These are phyloP conservation scores for Trichopria drosophilae DNA, from an alignment of 2,888 invertebrate species.

Conservation along the genomic window DNA sequence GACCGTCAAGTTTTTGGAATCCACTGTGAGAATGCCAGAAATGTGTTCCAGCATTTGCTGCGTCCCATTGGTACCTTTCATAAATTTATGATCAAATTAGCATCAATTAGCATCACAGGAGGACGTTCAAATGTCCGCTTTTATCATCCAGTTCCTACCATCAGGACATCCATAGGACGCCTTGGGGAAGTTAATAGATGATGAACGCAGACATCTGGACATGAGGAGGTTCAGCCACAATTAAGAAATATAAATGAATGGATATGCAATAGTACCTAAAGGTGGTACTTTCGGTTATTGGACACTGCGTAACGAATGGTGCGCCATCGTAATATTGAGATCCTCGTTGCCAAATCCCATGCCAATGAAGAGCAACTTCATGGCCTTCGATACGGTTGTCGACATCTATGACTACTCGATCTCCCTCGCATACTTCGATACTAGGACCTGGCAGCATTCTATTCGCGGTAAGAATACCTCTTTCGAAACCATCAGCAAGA, in stretches of 20 bases:
- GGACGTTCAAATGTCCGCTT: background rate
- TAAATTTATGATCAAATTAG: background rate
- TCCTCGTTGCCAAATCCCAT: slow-evolving; percentile 85
- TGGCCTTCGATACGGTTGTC: slow-evolving; percentile 89
- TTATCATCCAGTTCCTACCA: too few species aligned
- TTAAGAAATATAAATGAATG: slow-evolving; percentile 3
- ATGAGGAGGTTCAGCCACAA: too few species aligned
- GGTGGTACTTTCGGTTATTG: slow-evolving; percentile 86
- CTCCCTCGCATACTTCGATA: slow-evolving; percentile 90
- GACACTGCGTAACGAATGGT: slow-evolving; percentile 91
- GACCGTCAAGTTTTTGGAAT: slow-evolving; percentile 65
- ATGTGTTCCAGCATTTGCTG: slow-evolving; percentile 54
- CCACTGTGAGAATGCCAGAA: slow-evolving; percentile 57
- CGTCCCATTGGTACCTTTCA: slow-evolving; percentile 53
- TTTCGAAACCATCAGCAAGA: slow-evolving; percentile 85
- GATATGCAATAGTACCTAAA: too few species aligned
- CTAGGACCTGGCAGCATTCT: slow-evolving; percentile 91
- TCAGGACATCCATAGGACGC: too few species aligned
- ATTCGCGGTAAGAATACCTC: slow-evolving; percentile 87
- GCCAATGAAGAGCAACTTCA: slow-evolving; percentile 93
- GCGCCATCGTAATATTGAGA: slow-evolving; percentile 90
- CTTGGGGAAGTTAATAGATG: too few species aligned
- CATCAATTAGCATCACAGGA: background rate
- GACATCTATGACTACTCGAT: slow-evolving; percentile 87
- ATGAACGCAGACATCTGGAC: too few species aligned